A percentile compares a stretch with the other conserved stretches of the same genome.
Conservation (phyloP, 2,113 vertebrate species). For the Aptenodytes patagonicus region DNA sequence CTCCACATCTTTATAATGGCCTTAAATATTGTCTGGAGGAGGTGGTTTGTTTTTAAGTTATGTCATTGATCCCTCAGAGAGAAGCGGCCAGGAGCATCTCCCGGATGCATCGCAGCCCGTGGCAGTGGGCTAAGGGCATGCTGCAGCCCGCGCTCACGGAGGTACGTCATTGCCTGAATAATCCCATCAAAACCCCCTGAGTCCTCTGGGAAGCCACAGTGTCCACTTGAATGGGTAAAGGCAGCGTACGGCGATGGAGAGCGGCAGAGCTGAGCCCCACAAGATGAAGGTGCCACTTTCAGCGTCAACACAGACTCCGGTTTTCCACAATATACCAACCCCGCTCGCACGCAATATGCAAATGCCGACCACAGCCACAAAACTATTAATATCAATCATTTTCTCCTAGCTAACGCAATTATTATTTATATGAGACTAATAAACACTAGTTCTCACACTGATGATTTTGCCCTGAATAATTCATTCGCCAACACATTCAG, state of each 20-base stretch:
- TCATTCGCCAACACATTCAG: background rate
- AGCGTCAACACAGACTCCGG: background rate
- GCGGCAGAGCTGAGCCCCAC: background rate
- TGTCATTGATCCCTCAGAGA: background rate
- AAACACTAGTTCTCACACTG: background rate
- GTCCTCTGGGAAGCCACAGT: background rate
- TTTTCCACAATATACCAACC: background rate
- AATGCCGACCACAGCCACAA: background rate
- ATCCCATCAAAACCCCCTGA: background rate
- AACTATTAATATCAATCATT: constrained; percentile 14
- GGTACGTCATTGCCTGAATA: rapidly evolving
- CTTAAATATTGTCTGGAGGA: background rate
- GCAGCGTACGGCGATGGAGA: rapidly evolving
- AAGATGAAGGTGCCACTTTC: background rate
- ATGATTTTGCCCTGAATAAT: background rate
- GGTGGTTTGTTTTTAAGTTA: background rate
- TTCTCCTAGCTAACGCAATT: background rate
- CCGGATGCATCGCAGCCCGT: rapidly evolving
- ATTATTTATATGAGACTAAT: constrained; percentile 23
- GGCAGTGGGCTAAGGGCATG: background rate
- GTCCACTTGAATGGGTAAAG: rapidly evolving
- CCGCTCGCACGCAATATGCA: background rate
- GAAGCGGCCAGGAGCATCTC: background rate
- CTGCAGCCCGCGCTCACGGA: rapidly evolving
- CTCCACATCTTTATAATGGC: background rate